Conservation (phyloP, 2,113 vertebrate genomes). For the Cyrtonyx montezumae region DNA sequence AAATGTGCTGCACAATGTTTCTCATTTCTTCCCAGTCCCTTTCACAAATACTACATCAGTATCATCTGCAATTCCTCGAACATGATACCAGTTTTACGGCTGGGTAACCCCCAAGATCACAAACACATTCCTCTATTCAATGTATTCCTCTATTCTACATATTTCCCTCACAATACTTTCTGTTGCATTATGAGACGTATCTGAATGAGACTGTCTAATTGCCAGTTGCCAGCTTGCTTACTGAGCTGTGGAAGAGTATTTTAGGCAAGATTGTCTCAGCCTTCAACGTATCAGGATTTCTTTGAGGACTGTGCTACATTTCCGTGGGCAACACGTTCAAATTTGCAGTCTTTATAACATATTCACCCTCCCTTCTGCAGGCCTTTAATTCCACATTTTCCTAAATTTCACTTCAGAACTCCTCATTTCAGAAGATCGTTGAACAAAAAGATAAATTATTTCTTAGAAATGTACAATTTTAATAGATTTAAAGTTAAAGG, state of each 20-base stretch:
- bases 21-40: not conserved
- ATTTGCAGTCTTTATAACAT: no score
- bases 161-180: not conserved
- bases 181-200: not conserved
- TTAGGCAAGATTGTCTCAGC: not conserved
- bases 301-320: not conserved
- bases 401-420: not conserved
- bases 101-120: not conserved
- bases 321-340: not conserved
- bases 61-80: not conserved
- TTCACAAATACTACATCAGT: not conserved
- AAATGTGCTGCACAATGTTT: not conserved
- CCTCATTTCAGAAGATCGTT: not conserved
- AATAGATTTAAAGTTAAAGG: not conserved
- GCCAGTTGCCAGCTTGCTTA: not conserved
- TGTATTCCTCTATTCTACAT: no score
- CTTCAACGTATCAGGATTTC: not conserved
- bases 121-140: not conserved
- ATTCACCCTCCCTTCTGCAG: not conserved
- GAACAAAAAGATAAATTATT: not conserved
- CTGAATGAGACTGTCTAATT: not conserved
- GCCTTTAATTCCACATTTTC: not conserved
- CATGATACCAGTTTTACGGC: not conserved
- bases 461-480: not conserved
- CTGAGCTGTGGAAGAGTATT: not conserved